Evolutionary conservation across 2,888 invertebrate species (phyloP), one percentile per base, ranked within the genome.

Genomic region (Tortricodes alternella): DNA sequence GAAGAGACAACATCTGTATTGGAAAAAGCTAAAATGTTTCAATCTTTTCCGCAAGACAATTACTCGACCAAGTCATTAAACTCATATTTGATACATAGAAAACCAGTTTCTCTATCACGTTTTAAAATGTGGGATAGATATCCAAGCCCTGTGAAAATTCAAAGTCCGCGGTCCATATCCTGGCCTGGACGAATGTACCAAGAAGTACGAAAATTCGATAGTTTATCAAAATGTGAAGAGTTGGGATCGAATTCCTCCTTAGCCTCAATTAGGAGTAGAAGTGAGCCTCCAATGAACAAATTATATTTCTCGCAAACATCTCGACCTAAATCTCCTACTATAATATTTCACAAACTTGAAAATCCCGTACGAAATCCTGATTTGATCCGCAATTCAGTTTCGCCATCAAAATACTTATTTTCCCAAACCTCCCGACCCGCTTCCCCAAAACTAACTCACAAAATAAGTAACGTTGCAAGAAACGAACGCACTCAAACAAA

Each of bases 41-140:
- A 94, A 64, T 90, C 92, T n/a, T 73, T 78, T 35, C 84, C 86
- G 23, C 81, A 85, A 55, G 83, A 84, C 58, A 80, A 80, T 41
- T 78, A 70, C 61, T 86, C 92, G 23, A 93, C 94, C 57, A 93
- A 94, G 51, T 92, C 93, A 6, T 76, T 94, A 61, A 94, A 93
- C 71, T 89, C 93, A 24, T 96, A 95, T 72, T 85, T 95, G 34
- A 91, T 92, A 37, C 92, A 94, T 66, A 93, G 94, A 61, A 93
- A 93, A 70, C 94, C 95, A 3, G 95, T 95, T 0, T 92, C 93
- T 1, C 92, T 94, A 63, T 95, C 95, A 1, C 93, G 94, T 67
- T 95, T 96, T 76, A 92, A 92, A 68, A 91, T 92, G 66, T 91
- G 93, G 86, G 95, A 95, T 67, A 90, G 89, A 60, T 76, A 74